These are phyloP conservation scores for Nephotettix cincticeps DNA, from an alignment of 1,140 invertebrate species.

Conservation along the genomic window DNA sequence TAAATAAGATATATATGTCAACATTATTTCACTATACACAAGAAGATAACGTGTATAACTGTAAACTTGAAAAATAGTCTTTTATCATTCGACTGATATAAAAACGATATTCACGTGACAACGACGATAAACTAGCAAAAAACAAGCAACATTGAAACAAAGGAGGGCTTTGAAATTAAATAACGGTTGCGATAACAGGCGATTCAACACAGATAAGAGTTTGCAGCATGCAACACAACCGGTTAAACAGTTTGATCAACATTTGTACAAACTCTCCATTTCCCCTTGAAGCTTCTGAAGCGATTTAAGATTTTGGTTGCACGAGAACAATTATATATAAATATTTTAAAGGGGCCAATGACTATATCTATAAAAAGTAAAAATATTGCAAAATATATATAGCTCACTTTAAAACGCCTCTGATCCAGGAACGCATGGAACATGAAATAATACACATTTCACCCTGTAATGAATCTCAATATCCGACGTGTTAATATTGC, in stretches of 20 bases:
- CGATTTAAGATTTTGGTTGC: background rate
- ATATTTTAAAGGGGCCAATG: background rate
- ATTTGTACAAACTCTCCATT: conserved; percentile 1
- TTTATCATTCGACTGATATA: conserved; percentile 7
- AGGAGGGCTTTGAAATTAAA: background rate
- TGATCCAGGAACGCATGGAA: background rate
- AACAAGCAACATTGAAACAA: conserved; percentile 20
- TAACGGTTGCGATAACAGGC: conserved; percentile 3
- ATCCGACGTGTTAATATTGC: too few relatives aligned
- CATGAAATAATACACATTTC: background rate
- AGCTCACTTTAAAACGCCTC: background rate
- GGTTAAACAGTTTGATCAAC: background rate
- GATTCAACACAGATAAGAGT: conserved; percentile 22
- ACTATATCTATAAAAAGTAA: conserved; percentile 22
- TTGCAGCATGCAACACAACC: background rate
- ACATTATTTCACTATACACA: conserved; percentile 2
- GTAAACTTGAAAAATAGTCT: conserved; percentile 20
- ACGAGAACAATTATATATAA: conserved; percentile 9
- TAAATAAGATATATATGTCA: conserved; percentile 20
- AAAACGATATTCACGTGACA: conserved; percentile 15
- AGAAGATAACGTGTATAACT: conserved; percentile 7
- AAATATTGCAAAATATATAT: conserved; percentile 24
- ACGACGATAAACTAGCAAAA: conserved; percentile 14
- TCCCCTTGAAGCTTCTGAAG: conserved; percentile 2
- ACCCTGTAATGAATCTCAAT: background rate